Evolutionary conservation across 2,888 invertebrate genomes (phyloP), one percentile per base, ranked within the genome.

Genomic region (Sinopyrophorus schimmeli): DNA sequence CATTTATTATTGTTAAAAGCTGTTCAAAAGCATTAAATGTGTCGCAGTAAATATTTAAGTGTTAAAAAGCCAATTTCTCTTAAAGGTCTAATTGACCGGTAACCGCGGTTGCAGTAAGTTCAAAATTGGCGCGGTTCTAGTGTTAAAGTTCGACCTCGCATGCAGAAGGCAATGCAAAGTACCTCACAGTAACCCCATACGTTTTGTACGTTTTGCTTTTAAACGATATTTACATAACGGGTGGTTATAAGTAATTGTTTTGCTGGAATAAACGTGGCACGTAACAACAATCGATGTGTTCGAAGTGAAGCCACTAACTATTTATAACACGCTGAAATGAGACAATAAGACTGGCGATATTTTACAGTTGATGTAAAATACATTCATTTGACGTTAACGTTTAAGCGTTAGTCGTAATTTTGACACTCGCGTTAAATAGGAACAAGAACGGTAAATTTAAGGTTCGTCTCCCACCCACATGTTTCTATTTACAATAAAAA

Each of bases 401-500:
- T 32, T 32, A 20, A 32, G 18, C 32, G 18, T 32, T 32, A 7
- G 32, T 20, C 32, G 20, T 32, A 32, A 32, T 32, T 32, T 32
- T 32, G 32, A 32, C 18, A 12, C 21, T 11, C n/a, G 20, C 21
- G 32, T 32, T 32, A 32, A 28, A 32, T 20, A 12, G 20, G 11
- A 32, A 18, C 32, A 11, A 18, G 32, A 18, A 32, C 18, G 32
- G 32, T 32, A 32, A 32, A 32, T 32, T 32, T 12, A 27, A 12
- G 20, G 24, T 14, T 35, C 35, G 10, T 16, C 37, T 35, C 42
- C 49, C 38, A 49, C 42, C 49, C 42, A n/a, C 23, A 32, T 32
- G 30, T 37, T 34, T 37, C 35, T 37, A 24, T 18, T 38, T 21
- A 46, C 30, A 46, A 31, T 30, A 28, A 46, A 38, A 38, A 17